A percentile compares a stretch with the other conserved stretches of the same genome.
These are phyloP conservation scores for Graptemys geographica DNA, from an alignment of 2,797 vertebrate genomes.

Conservation along the genomic window DNA sequence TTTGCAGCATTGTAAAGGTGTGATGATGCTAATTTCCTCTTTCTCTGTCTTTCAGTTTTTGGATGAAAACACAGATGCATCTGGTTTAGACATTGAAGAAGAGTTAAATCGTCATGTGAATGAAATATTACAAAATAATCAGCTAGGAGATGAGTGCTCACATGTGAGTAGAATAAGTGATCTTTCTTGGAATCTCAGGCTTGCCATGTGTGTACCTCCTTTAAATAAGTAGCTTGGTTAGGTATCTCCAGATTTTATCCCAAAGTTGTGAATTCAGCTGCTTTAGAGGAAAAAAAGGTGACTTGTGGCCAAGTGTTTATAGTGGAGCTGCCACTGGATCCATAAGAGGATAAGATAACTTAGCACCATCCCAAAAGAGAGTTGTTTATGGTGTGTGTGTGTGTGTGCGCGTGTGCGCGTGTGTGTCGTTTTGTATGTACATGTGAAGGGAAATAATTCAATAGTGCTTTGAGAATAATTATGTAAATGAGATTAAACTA, in stretches of 20 bases:
- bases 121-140: slow-evolving; percentile 76
- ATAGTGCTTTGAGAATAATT: neutral
- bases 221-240: neutral
- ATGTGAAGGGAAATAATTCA: neutral
- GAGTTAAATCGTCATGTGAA: slow-evolving; percentile 78
- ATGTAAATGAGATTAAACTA: neutral
- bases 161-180: slow-evolving; percentile 77
- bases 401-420: no score
- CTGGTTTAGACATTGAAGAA: slow-evolving; percentile 83
- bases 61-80: slow-evolving; percentile 80
- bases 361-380: neutral
- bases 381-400: neutral
- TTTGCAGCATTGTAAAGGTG: accelerated
- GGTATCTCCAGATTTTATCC: neutral
- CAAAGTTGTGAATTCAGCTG: neutral
- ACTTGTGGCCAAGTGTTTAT: neutral
- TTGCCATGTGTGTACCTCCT: neutral
- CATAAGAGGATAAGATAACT: accelerated
- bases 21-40: neutral
- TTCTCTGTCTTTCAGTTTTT: slow-evolving; percentile 78
- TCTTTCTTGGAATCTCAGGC: neutral
- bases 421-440: neutral
- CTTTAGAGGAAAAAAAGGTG: neutral
- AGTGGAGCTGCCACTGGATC: neutral
- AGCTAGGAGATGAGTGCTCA: slow-evolving; percentile 48